Evolutionary conservation across 2,797 vertebrate genomes (phyloP), one percentile per base, ranked within the genome.

Genomic region (Austrolebias charrua): DNA sequence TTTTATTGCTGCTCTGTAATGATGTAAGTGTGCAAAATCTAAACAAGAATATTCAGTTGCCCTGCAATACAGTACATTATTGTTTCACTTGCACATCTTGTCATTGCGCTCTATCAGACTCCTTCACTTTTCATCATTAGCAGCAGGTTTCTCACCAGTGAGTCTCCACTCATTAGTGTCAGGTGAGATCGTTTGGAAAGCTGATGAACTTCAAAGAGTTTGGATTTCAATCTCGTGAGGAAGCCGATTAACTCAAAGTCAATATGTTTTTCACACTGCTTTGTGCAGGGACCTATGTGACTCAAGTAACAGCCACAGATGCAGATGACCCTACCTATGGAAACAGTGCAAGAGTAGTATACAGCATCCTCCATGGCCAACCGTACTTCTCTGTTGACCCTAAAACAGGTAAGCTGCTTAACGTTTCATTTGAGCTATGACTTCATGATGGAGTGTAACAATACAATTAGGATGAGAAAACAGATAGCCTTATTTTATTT

Each of bases 341-440:
- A 68, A 99, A 96, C 93, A 99, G 98, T 46, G 98, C 98, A 10
- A 89, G 97, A 77, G 96, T 99, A 51, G 97, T 99, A 51, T 99
- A 99, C 87, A 98, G 97, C 89, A 98, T 99, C 79, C 95, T 99
- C 60, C 96, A 98, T 19, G 98, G 98, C 13, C 98, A 99, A 70
- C 98, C 98, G 0, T 99, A 99, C 91, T 99, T 99, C 93, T 99
- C 98, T 47, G 98, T 99, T 55, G 98, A 99, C 83, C 95, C 98
- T 2, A 98, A 98, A 85, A 98, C 97, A 92, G 98, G 98, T 99
- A 92, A 89, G 15, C 3, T 2, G 13, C 0, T 49, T 43, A 9
- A 6, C 8, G 58, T 24, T 8, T 28, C 69, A 12, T 38, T 6
- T 1, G 13, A 7, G 15, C 40, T 28, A 13, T 19, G 7, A 19